Conservation (phyloP, 2,888 invertebrate genomes). For the Xanthorhoe spadicearia region DNA sequence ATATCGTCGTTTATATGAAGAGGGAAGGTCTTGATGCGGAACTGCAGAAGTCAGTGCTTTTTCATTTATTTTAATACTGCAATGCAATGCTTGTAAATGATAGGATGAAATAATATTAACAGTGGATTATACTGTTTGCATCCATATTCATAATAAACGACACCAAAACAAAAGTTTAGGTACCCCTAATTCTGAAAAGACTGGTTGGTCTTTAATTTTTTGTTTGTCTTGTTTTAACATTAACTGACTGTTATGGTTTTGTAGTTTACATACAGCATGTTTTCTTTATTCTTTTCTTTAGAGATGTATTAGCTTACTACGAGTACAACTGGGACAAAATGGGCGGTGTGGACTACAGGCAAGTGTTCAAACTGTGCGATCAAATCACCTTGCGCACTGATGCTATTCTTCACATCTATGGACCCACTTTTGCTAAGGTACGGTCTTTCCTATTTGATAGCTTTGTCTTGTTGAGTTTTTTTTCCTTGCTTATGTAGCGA, state of each 20-base stretch:
- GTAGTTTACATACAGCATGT: neutral
- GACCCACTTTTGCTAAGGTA: slow-evolving; percentile 69
- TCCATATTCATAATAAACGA: no score
- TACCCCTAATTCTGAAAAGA: no score
- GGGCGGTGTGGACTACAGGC: slow-evolving; percentile 68
- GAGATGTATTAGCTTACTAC: slow-evolving; percentile 65
- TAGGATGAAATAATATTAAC: no score
- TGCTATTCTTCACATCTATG: slow-evolving; percentile 70
- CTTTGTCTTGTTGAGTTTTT: no score
- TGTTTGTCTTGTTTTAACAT: no score
- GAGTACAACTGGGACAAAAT: slow-evolving; percentile 72
- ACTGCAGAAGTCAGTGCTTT: slow-evolving; percentile 57
- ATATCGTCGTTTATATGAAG: slow-evolving; percentile 64
- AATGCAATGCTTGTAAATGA: no score
- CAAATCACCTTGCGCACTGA: slow-evolving; percentile 73
- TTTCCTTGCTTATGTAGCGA: no score
- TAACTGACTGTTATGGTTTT: no score
- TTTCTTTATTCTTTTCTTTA: slow-evolving; percentile 36
- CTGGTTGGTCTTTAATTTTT: no score
- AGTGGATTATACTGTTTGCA: no score
- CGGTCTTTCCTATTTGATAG: neutral
- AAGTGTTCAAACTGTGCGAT: slow-evolving; percentile 69
- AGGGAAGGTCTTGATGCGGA: slow-evolving; percentile 55
- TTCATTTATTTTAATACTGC: neutral
- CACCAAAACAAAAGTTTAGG: no score